Base-by-base conservation (phyloP, 2,888 invertebrate genomes). In the Pyrgus malvae region DNA sequence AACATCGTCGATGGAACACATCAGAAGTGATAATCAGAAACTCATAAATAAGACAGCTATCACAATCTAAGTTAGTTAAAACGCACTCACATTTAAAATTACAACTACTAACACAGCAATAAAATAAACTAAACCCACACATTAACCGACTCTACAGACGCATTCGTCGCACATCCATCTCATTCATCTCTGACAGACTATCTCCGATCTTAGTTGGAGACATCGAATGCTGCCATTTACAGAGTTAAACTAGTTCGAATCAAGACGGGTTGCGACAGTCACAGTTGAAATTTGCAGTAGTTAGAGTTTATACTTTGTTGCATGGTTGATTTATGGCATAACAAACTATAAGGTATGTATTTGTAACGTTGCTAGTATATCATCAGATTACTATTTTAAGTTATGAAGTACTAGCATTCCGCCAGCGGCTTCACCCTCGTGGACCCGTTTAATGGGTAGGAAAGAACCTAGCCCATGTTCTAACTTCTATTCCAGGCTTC, bases 211-310 rank as follows among this genome's bases (percentile, higher is more conserved):
- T 58, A 62, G 58, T 57, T 64, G 60, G 49, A 63, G 64, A 64
- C 62, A 61, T 65, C 62, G 62, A 65, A 64, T 59, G 61, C 64
- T 64, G 59, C 64, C 62, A 61, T 64, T 65, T 65, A 59, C 56
- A 61, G 64, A 64, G 59, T 57, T 54, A 61, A 61, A 65, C 65
- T 63, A 65, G 60, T 59, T 59, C n/a, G 25, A 25, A 25, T 25
- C 41, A 41, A 23, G 25, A 25, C 41, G 14, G 5, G 41, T 41
- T 41, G 11, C 51, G 51, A 51, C 45, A 38, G 45, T 16, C 38
- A 21, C 19, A 45, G 45, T 9, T 25, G 38, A n/a, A 29, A 3
- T 6, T 12, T 17, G 23, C 49, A 41, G 49, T 40, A 41, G 49
- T 41, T 31, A 12, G 11, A 29, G 19, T 44, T 17, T 16, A 7